Base-by-base conservation (phyloP, 2,797 vertebrate species). In the Myotis pilosus region DNA sequence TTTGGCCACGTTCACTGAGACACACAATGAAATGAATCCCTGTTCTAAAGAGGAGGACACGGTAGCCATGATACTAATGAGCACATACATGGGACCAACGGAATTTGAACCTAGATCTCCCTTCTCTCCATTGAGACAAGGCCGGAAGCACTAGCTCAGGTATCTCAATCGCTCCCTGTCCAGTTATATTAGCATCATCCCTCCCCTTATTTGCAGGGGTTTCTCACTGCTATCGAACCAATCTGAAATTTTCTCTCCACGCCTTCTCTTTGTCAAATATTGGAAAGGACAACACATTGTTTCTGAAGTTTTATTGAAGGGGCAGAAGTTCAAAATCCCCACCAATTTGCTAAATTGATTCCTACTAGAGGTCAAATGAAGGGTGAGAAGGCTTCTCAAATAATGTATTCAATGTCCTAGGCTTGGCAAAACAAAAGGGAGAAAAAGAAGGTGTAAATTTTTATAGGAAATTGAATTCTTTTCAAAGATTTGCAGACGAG, bases 251-350 rank as follows among this genome's bases (percentile, higher is more conserved):
- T 87, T 60, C 23, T 80, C 57, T 60, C 60, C 11, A 25, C 5
- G 68, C 7, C 44, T 84, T 91, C 79, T 49, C 33, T 92, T 66
- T 78, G 62, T 82, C 60, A 82, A 88, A 87, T 76, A 86, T 33
- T 85, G 79, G 76, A 69, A 80, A 1, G 57, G 76, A 60, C 7
- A 44, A 47, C 36, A 36, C 10, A 71, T 16, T 79, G 57, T 55
- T 96, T 76, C n/a, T 81, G 87, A 78, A 74, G 38, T 36, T 89
- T 92, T 86, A 80, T 0, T 81, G 33, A 71, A 87, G 82, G 23
- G 23, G 8, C 17, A 79, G 66, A 92, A 25, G 55, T 51, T 64
- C 17, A 88, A 60, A 82, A 83, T 68, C 38, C 30, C 13, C 20
- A 87, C 49, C 49, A 92, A 89, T 57, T 87, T 60, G 81, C 68